A percentile compares a stretch with the other conserved stretches of the same genome.
phyloP scores from a whole-genome alignment of 2,113 vertebrate genomes.

The Antigone vipio region DNA sequence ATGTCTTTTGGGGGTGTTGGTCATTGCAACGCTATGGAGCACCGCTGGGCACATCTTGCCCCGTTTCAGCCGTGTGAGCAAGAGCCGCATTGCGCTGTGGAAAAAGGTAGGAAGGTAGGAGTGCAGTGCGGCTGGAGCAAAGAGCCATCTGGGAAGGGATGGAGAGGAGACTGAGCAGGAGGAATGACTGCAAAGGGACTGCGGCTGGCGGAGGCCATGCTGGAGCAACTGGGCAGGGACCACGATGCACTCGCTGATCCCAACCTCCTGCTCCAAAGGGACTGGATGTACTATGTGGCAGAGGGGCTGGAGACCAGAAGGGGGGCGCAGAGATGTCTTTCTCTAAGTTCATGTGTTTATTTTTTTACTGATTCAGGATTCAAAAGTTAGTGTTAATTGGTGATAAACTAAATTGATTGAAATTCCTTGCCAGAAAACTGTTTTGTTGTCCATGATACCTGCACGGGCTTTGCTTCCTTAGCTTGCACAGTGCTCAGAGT shows the following conservation, averaged over 20 bases:
- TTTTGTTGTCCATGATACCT: neutral
- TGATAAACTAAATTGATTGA: neutral
- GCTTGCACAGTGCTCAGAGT: neutral
- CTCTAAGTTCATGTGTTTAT: neutral
- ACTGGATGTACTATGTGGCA: neutral
- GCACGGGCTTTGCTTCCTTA: neutral
- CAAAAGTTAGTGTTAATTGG: neutral
- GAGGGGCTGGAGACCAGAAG: neutral
- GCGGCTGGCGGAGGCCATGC: neutral
- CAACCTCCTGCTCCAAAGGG: neutral
- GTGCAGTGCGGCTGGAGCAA: neutral
- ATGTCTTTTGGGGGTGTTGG: neutral
- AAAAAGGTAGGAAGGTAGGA: neutral
- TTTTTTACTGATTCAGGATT: neutral
- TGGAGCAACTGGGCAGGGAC: fast-evolving
- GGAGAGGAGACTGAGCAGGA: neutral
- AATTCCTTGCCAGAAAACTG: neutral
- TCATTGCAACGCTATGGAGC: neutral
- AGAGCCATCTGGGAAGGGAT: neutral
- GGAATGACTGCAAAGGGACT: neutral
- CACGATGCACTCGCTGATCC: fast-evolving
- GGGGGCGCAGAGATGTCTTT: neutral
- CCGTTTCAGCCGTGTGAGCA: neutral
- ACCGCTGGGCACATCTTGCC: fast-evolving
- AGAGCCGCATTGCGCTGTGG: neutral